Evolutionary conservation across 2,797 vertebrate species (phyloP).

Genomic region (Acrossocheilus fasciatus): DNA sequence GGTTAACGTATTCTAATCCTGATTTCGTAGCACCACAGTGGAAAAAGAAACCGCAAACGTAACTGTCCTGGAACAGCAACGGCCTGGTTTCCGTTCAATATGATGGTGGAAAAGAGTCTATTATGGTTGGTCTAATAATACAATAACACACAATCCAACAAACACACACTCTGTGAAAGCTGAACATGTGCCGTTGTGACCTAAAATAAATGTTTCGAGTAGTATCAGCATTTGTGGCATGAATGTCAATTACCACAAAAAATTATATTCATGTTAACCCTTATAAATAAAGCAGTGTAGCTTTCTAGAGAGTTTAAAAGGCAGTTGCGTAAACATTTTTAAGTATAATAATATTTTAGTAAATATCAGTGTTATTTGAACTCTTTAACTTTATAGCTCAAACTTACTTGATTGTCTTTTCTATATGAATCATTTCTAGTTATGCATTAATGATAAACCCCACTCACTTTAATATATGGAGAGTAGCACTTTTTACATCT

Average conservation of each 20-base stretch:
- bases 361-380: neutral
- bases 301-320: neutral
- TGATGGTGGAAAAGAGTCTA: neutral
- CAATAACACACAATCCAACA: constrained; percentile 13
- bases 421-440: neutral
- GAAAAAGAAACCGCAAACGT: constrained; percentile 13
- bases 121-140: neutral
- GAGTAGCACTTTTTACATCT: neutral
- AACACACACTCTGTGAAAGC: neutral
- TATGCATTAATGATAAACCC: too few species aligned
- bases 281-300: neutral
- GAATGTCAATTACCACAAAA: neutral
- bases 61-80: neutral
- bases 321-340: neutral
- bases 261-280: neutral
- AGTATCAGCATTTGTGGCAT: neutral
- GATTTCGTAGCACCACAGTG: neutral
- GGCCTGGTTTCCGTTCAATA: neutral
- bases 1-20: constrained; percentile 3
- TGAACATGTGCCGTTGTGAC: neutral
- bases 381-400: neutral
- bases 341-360: neutral
- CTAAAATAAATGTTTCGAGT: neutral
- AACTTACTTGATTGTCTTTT: neutral
- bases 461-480: neutral